A percentile compares a stretch with the other conserved stretches of the same genome.
Evolutionary conservation across 2,113 vertebrate species (phyloP).

Genomic region (Amphilophus citrinellus): DNA sequence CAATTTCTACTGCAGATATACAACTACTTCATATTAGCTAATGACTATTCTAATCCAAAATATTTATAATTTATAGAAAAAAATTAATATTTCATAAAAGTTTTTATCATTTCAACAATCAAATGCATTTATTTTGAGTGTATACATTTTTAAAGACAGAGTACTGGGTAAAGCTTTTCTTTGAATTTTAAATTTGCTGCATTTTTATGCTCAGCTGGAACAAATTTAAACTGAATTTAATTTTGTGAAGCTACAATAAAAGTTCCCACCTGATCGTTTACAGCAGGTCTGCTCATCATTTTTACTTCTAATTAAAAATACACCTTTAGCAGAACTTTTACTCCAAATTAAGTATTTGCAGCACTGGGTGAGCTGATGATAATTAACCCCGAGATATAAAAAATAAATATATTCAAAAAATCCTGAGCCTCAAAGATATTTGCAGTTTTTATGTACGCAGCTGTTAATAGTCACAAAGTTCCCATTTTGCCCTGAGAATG

Average conservation of each 20-base stretch:
- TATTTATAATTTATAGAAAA: neutral
- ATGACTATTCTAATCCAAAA: neutral
- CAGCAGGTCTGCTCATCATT: too few relatives aligned
- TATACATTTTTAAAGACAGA: too few relatives aligned
- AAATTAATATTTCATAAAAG: neutral
- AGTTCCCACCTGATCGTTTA: neutral
- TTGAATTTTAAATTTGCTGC: fast-evolving
- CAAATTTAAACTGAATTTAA: neutral
- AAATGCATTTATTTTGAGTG: neutral
- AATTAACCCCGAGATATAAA: neutral
- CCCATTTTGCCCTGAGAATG: neutral
- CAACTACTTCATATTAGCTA: too few relatives aligned
- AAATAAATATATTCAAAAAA: neutral
- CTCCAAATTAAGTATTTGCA: neutral
- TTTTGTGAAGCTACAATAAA: neutral
- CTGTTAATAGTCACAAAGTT: neutral
- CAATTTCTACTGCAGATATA: neutral
- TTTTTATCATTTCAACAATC: neutral
- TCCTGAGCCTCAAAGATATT: neutral
- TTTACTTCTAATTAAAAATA: neutral
- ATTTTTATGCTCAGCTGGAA: neutral
- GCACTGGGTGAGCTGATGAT: fast-evolving
- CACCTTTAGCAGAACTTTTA: neutral
- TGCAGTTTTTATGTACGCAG: neutral
- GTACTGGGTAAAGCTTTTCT: neutral